Percentiles rank a stretch among this genome's conserved stretches.
Evolutionary conservation across 1,140 invertebrate species (phyloP).

Genomic region (Euura saliciscinereae): DNA sequence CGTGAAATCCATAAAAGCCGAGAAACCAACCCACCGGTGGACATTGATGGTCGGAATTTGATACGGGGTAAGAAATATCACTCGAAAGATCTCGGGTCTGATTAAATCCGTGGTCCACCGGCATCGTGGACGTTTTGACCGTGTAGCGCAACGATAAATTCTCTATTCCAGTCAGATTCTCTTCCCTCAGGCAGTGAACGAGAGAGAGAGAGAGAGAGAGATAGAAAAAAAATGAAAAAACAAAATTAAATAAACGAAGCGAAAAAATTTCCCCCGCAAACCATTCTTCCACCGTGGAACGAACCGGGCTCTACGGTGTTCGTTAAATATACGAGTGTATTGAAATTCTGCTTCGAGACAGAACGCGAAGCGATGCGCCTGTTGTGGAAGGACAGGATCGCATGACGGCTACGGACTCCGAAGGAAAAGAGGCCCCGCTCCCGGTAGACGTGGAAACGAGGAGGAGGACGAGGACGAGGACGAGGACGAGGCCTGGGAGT

Average conservation of each 20-base stretch:
- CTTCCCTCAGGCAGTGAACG: conserved; percentile 17
- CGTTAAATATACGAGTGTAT: conserved; percentile 54
- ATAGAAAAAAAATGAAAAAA: conserved; percentile 18
- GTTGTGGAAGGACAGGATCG: conserved; percentile 52
- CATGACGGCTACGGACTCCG: conserved; percentile 41
- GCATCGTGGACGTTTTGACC: conserved; percentile 12
- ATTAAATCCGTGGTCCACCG: conserved; percentile 44
- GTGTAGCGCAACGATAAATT: conserved; percentile 41
- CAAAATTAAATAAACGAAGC: neutral
- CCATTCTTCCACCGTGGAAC: neutral
- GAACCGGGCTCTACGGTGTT: conserved; percentile 28
- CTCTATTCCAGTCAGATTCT: conserved; percentile 33
- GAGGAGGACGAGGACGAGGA: conserved; percentile 1
- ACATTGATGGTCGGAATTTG: conserved; percentile 3
- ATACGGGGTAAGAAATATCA: neutral
- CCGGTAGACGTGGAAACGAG: neutral
- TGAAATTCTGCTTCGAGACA: conserved; percentile 48
- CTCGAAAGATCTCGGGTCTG: conserved; percentile 8
- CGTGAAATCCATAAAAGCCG: neutral
- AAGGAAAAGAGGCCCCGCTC: conserved; percentile 18
- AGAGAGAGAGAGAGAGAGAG: conserved; percentile 18
- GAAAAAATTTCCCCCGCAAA: neutral
- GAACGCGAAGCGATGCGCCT: conserved; percentile 28
- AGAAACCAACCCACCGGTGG: neutral
- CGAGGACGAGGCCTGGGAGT: conserved; percentile 33